These are phyloP conservation scores for Rafetus swinhoei DNA, from an alignment of 2,113 vertebrate species.

Conservation along the genomic window DNA sequence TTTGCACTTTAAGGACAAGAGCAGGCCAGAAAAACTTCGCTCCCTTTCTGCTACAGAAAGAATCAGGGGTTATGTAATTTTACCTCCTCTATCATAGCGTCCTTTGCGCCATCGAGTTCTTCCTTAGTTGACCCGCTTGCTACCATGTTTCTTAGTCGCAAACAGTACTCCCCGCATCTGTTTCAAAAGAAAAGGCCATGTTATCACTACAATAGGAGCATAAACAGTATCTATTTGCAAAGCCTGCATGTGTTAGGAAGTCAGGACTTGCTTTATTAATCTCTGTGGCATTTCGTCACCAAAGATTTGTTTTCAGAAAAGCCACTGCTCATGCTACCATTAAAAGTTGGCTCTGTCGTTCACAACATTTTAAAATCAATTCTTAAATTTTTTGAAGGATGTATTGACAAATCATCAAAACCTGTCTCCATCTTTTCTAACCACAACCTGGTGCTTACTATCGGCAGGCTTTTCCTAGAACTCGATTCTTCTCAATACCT, in stretches of 20 bases:
- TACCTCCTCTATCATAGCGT: constrained; percentile 98
- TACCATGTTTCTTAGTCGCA: constrained; percentile 93
- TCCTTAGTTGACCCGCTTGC: constrained; percentile 84
- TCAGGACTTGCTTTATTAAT: not conserved
- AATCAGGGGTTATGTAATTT: not conserved
- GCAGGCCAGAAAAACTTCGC: not conserved
- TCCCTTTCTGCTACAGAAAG: not conserved
- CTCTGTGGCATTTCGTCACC: not conserved
- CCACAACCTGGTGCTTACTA: not conserved
- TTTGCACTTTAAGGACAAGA: not conserved
- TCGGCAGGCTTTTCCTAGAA: not conserved
- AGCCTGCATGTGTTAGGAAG: not conserved
- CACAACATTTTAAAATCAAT: not conserved
- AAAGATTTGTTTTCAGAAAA: not conserved
- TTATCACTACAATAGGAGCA: not conserved
- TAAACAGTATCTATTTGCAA: not conserved
- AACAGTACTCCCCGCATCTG: constrained; percentile 97
- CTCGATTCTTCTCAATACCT: not conserved
- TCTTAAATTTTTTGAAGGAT: no score
- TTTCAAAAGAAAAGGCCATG: not conserved
- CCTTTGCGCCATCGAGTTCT: constrained; percentile 85
- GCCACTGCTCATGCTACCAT: not conserved
- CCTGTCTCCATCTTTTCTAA: not conserved
- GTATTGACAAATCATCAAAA: no score
- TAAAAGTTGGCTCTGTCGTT: not conserved